Evolutionary conservation across 2,888 invertebrate species (phyloP).

Genomic region (Nomada ruficornis): DNA sequence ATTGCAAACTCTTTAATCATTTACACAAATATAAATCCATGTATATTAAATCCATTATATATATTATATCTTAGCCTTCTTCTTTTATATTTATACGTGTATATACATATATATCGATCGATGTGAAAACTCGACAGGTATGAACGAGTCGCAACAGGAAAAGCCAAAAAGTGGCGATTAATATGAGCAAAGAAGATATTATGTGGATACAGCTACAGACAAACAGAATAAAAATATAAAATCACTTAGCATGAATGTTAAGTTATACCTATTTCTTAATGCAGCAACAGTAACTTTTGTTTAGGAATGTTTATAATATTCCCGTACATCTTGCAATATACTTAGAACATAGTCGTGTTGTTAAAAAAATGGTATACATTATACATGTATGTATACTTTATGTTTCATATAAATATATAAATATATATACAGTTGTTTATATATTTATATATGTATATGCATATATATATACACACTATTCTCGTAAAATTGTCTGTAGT

Average conservation of each 20-base stretch:
- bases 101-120: constrained; percentile 56
- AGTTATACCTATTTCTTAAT: constrained; percentile 39
- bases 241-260: constrained; percentile 37
- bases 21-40: constrained; percentile 40
- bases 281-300: constrained; percentile 42
- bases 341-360: constrained; percentile 48
- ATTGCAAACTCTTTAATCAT: constrained; percentile 32
- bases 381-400: constrained; percentile 10
- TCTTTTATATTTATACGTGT: constrained; percentile 35
- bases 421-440: constrained; percentile 30
- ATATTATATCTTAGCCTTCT: constrained; percentile 22
- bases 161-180: constrained; percentile 54
- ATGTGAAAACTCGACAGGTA: constrained; percentile 31
- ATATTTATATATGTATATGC: constrained; percentile 57
- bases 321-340: constrained; percentile 51
- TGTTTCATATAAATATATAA: constrained; percentile 55
- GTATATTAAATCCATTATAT: constrained; percentile 37
- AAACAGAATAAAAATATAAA: constrained; percentile 22
- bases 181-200: constrained; percentile 44
- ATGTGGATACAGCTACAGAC: constrained; percentile 36
- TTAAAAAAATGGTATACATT: constrained; percentile 67
- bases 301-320: constrained; percentile 62
- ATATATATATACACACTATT: constrained; percentile 53
- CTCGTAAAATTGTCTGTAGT: constrained; percentile 71
- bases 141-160: constrained; percentile 44